phyloP scores from a whole-genome alignment of 2,888 invertebrate species.

The Morpho deidamia region DNA sequence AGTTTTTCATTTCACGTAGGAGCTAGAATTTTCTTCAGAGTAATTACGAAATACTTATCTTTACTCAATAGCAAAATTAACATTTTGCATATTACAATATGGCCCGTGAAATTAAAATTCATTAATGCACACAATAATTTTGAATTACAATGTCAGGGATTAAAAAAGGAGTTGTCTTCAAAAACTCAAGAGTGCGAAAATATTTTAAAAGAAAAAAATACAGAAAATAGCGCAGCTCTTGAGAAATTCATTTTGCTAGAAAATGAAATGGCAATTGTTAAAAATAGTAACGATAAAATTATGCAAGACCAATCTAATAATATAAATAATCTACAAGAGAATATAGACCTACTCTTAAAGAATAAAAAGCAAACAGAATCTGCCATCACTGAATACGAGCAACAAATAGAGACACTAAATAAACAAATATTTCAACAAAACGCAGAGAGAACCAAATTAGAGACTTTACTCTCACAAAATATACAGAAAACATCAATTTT shows the following conservation, averaged over 20 bases:
- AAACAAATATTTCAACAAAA: slow-evolving; percentile 27
- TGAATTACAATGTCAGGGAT: slow-evolving; percentile 33
- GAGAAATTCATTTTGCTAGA: slow-evolving; percentile 37
- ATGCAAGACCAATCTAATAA: slow-evolving; percentile 32
- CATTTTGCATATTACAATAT: slow-evolving; percentile 46
- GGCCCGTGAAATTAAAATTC: slow-evolving; percentile 43
- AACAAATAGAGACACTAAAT: slow-evolving; percentile 30
- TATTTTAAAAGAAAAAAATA: slow-evolving; percentile 39
- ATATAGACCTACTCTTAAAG: slow-evolving; percentile 34
- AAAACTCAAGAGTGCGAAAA: slow-evolving; percentile 42
- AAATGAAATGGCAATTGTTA: slow-evolving; percentile 35
- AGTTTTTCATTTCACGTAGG: too few relatives aligned
- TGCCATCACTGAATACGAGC: slow-evolving; percentile 25
- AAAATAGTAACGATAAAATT: slow-evolving; percentile 31
- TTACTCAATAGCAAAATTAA: slow-evolving; percentile 38
- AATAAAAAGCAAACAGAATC: slow-evolving; percentile 28
- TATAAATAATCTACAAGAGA: slow-evolving; percentile 33
- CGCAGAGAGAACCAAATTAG: slow-evolving; percentile 24
- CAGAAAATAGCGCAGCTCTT: slow-evolving; percentile 41
- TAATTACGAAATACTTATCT: slow-evolving; percentile 20
- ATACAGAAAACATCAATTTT: slow-evolving; percentile 29
- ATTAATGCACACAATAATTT: slow-evolving; percentile 35
- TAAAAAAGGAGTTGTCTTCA: slow-evolving; percentile 37
- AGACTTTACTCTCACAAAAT: slow-evolving; percentile 22
- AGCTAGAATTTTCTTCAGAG: background rate